These are phyloP conservation scores for Pocillopora grandis DNA, from an alignment of 92 coral and sea anemone species.

Conservation along the genomic window DNA sequence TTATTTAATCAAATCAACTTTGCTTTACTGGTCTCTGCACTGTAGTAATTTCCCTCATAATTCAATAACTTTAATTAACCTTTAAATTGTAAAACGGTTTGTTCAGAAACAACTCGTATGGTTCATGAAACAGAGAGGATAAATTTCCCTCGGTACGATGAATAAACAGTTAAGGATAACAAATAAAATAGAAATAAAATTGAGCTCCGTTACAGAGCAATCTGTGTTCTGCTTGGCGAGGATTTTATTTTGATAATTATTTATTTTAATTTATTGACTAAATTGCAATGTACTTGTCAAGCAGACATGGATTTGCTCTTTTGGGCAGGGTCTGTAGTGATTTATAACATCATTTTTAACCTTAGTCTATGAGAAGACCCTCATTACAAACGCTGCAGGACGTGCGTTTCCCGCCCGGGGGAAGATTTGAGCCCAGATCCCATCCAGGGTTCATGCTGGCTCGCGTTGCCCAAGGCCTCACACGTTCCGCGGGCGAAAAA, in stretches of 20 bases:
- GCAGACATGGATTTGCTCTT: neutral
- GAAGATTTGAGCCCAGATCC: too few species aligned
- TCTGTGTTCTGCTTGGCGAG: slow-evolving; percentile 13
- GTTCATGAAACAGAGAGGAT: neutral
- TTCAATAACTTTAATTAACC: neutral
- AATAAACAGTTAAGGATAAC: neutral
- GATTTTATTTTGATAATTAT: slow-evolving; percentile 42
- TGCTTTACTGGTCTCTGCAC: neutral
- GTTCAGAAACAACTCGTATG: neutral
- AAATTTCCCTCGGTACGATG: neutral
- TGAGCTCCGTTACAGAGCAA: slow-evolving; percentile 8
- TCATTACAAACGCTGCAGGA: too few species aligned
- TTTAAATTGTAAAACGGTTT: too few species aligned
- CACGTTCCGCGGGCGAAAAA: too few species aligned
- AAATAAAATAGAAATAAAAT: neutral
- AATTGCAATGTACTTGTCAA: slow-evolving; percentile 19
- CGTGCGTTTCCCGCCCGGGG: too few species aligned
- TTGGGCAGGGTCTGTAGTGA: neutral
- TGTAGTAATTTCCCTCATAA: neutral
- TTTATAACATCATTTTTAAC: neutral
- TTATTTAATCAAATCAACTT: neutral
- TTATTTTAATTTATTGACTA: slow-evolving; percentile 27
- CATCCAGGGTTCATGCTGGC: too few species aligned
- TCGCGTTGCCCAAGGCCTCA: too few species aligned
- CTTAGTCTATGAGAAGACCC: too few species aligned